Evolutionary conservation across 2,113 vertebrate genomes (phyloP), one percentile per base, ranked within the genome.

Genomic region (Clupea harengus): DNA sequence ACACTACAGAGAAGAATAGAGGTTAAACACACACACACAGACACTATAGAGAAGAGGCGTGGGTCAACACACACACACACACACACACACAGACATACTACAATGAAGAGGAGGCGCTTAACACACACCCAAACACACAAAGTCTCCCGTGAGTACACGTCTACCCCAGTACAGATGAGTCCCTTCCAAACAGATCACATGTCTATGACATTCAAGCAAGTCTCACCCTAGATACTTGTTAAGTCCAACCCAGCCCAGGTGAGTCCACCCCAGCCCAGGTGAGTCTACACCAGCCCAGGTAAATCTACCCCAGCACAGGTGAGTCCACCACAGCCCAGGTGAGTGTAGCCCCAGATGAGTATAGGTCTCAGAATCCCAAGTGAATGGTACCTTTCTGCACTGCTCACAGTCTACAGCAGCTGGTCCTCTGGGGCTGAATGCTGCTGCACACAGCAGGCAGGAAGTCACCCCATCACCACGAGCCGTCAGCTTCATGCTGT

Each of bases 361-460:
- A 4, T 17, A 67, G 3, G 39, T 39, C 39, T 39, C 39, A 39
- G 39, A 39, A 39, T 39, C 18, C 85, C n/a, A 54, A 15, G 52
- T 54, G 17, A 18, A 15, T 54, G 2, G 64, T 94, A 99, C 98
- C 94, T 99, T 99, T 87, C 96, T 97, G 90, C 98, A 99, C 90
- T 97, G 96, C 60, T 96, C 96, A 4, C 98, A 99, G 85, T 98
- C 95, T 0, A 97, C 96, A 0, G 96, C 94, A 75, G 96, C 84
- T 0, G 96, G 94, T 2, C 96, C 97, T 67, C 92, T 92, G 0
- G 93, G 86, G 0, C 97, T 96, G 83, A 99, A 95, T 57, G 96
- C 93, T 47, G 96, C 95, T 46, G 97, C 97, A 0, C 98, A 99
- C 54, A 98, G 93, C 82, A 99, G 96, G 91, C 98, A 99, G 72